Evolutionary conservation across 2,113 vertebrate species (phyloP).

Genomic region (Colossoma macropomum): DNA sequence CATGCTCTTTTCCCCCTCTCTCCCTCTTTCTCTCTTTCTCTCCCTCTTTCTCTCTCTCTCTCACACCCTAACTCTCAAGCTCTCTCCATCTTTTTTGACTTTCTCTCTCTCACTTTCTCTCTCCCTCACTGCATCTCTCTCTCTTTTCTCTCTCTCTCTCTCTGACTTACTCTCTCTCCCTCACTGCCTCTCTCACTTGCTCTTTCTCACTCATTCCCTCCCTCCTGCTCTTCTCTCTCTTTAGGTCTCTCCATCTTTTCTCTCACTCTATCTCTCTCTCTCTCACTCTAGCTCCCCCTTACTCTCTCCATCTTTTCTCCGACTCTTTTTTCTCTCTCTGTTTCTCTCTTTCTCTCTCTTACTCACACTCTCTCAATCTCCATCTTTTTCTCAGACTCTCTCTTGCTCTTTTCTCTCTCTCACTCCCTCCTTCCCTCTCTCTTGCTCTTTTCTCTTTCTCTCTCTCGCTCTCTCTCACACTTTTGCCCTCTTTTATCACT

Average conservation of each 20-base stretch:
- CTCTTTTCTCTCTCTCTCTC: constrained; percentile 3
- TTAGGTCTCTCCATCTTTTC: background rate
- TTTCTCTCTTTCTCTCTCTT: constrained; percentile 20
- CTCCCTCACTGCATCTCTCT: no score
- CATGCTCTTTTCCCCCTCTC: no score
- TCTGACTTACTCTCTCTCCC: background rate
- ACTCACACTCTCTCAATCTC: no score
- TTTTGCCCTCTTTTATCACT: background rate
- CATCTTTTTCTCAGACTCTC: background rate
- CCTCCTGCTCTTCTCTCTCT: background rate
- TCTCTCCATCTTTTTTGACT: no score
- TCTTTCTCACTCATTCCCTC: background rate
- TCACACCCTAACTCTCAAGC: no score
- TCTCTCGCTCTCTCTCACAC: constrained; percentile 25
- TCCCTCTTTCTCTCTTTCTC: no score
- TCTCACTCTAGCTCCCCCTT: background rate
- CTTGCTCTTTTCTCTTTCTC: background rate
- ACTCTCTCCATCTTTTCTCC: background rate
- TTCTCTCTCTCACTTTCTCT: no score
- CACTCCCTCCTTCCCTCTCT: background rate
- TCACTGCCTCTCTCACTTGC: background rate
- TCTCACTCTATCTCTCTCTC: background rate
- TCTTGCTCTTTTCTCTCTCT: background rate
- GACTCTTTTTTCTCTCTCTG: background rate
- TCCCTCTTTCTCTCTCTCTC: no score